Percentiles rank a stretch among this genome's conserved stretches.
These are phyloP conservation scores for Malacoraja senta DNA, from an alignment of 2,797 vertebrate species.

Conservation along the genomic window DNA sequence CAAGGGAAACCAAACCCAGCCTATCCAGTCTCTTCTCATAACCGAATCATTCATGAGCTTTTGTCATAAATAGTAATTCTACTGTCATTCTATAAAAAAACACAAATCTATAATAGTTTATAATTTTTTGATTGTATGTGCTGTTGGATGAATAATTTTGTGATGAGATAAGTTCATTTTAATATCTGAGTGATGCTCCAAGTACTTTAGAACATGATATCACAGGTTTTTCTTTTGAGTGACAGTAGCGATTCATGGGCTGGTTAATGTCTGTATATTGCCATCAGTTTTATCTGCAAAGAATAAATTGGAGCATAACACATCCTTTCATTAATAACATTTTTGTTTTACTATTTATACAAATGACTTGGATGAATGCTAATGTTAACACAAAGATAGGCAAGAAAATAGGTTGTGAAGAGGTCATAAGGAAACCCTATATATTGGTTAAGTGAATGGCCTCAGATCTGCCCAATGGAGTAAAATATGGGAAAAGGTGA, in stretches of 20 bases:
- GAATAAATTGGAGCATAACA: background rate
- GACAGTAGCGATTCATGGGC: background rate
- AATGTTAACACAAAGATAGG: too few relatives aligned
- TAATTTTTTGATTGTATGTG: background rate
- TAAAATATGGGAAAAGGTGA: too few relatives aligned
- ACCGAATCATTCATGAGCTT: background rate
- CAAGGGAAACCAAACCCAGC: too few relatives aligned
- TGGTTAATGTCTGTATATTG: background rate
- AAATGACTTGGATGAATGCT: too few relatives aligned
- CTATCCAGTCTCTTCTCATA: too few relatives aligned
- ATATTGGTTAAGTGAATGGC: too few relatives aligned
- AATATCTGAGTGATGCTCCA: background rate
- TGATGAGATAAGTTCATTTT: background rate
- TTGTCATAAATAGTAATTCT: background rate
- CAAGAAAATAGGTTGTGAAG: too few relatives aligned
- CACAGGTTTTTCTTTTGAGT: background rate
- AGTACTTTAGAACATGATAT: background rate
- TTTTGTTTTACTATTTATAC: too few relatives aligned
- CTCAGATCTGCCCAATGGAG: too few relatives aligned
- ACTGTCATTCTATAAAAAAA: background rate
- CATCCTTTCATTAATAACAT: background rate
- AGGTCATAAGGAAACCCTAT: too few relatives aligned
- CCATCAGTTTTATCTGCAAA: background rate
- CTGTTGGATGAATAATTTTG: background rate
- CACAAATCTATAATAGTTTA: background rate